Conservation (phyloP, 2,888 invertebrate species). For the Tupiocoris notatus region DNA sequence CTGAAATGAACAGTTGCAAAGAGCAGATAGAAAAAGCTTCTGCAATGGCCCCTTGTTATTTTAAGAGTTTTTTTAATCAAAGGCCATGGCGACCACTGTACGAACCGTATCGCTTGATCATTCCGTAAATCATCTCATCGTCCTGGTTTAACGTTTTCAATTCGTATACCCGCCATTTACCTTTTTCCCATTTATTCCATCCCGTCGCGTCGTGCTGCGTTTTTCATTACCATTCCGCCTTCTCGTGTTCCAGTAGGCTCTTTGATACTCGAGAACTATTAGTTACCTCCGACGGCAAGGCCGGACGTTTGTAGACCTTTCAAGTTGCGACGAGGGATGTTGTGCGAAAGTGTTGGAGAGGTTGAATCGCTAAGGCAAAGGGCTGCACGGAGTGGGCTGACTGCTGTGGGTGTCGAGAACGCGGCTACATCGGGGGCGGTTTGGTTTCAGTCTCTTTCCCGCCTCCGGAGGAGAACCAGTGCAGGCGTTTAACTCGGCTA, state of each 20-base stretch:
- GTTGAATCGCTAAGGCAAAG: not conserved
- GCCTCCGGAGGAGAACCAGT: constrained; percentile 10
- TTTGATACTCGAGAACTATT: constrained; percentile 36
- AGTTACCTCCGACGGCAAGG: constrained; percentile 12
- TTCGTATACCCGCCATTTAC: not conserved
- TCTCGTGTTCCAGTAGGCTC: not conserved
- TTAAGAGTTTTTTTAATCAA: no score
- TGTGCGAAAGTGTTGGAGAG: not conserved
- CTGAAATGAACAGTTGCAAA: no score
- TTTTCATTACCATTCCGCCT: not conserved
- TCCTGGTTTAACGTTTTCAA: no score
- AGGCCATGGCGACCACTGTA: no score
- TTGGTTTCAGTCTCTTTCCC: constrained; percentile 25
- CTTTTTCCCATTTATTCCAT: not conserved
- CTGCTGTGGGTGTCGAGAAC: no score
- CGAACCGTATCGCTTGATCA: no score
- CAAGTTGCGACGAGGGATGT: not conserved
- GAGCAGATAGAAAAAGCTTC: no score
- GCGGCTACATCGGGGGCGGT: constrained; percentile 17
- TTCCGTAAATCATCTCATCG: no score
- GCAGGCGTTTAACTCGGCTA: not conserved
- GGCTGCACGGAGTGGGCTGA: not conserved
- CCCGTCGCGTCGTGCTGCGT: not conserved
- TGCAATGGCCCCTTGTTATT: no score
- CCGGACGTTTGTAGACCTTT: not conserved